Conservation (phyloP, 2,888 invertebrate species). For the Phoronis australis region DNA sequence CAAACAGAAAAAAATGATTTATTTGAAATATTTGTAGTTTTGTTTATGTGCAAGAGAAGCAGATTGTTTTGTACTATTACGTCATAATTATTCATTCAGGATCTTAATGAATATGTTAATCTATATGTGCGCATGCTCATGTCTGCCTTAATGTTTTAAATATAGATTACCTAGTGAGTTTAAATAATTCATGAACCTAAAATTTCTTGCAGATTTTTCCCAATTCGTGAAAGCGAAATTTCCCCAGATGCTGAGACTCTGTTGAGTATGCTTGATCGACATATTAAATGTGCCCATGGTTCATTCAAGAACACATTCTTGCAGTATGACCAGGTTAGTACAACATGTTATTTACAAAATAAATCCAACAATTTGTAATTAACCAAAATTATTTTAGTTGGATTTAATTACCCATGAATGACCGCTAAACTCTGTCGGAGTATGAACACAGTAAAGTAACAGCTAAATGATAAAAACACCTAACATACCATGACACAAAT, state of each 20-base stretch:
- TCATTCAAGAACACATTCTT: conserved; percentile 46
- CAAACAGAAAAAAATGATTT: too few species aligned
- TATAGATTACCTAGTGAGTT: neutral
- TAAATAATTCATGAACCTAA: too few species aligned
- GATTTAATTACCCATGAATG: too few species aligned
- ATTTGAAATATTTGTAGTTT: too few species aligned
- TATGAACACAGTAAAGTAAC: too few species aligned
- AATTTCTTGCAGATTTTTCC: conserved; percentile 32
- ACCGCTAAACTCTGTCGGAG: too few species aligned
- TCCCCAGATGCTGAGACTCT: conserved; percentile 30
- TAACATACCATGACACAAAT: neutral
- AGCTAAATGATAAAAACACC: too few species aligned
- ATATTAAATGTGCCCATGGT: conserved; percentile 36
- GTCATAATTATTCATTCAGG: neutral
- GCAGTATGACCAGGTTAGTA: conserved; percentile 43
- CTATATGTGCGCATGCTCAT: too few species aligned
- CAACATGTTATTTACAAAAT: neutral
- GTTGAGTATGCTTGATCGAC: conserved; percentile 37
- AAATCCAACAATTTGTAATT: too few species aligned
- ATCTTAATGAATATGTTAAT: too few species aligned
- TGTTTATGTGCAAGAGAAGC: neutral
- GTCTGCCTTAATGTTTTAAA: neutral
- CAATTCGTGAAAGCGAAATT: conserved; percentile 34
- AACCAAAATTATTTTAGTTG: too few species aligned
- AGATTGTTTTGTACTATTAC: neutral